Percentiles rank a stretch among this genome's conserved stretches.
phyloP scores from a whole-genome alignment of 2,888 invertebrate species.

The Hemaris fuciformis region DNA sequence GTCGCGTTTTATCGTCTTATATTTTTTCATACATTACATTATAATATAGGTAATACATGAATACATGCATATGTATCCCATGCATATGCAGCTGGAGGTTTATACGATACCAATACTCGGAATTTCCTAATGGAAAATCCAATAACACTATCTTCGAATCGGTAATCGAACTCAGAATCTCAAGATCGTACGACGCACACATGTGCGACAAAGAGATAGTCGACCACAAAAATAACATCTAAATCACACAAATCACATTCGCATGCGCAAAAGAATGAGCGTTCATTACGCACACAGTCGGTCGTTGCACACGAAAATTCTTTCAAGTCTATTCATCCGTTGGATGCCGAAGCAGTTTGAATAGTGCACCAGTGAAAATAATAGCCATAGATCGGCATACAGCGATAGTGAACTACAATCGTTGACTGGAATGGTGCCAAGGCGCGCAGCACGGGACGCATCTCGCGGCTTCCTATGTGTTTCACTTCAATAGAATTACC shows the following conservation, averaged over 20 bases:
- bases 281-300: slow-evolving; percentile 53
- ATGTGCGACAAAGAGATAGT: too few species aligned
- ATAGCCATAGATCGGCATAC: slow-evolving; percentile 46
- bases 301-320: slow-evolving; percentile 52
- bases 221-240: not conserved
- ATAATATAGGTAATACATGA: too few species aligned
- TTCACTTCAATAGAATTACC: slow-evolving; percentile 71
- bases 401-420: slow-evolving; percentile 60
- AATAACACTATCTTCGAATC: too few species aligned
- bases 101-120: too few species aligned
- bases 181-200: too few species aligned
- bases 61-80: too few species aligned
- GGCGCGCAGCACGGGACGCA: slow-evolving; percentile 35
- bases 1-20: too few species aligned
- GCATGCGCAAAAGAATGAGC: slow-evolving; percentile 51
- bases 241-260: not conserved
- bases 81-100: too few species aligned
- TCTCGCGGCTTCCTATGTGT: slow-evolving; percentile 63
- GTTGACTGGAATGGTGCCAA: slow-evolving; percentile 72
- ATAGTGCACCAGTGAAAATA: slow-evolving; percentile 43
- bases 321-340: slow-evolving; percentile 63
- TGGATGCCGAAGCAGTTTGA: slow-evolving; percentile 24
- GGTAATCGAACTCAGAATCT: too few species aligned
- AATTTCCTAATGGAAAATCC: too few species aligned
- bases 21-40: too few species aligned